Base-by-base conservation (phyloP, 2,888 invertebrate genomes). In the Sthenelais limicola region DNA sequence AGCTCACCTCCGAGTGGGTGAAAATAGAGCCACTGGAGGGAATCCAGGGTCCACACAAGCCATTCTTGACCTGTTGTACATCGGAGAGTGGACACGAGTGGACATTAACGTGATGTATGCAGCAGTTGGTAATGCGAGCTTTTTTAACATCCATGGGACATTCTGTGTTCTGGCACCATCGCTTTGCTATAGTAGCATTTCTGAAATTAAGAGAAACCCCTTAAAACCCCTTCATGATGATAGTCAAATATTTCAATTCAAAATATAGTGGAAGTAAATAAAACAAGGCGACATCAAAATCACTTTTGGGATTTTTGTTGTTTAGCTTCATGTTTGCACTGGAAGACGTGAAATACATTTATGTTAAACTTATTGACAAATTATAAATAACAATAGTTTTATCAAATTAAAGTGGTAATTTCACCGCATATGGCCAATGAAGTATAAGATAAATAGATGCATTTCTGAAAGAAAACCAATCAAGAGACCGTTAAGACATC, bases 41-140 rank as follows among this genome's bases (percentile, higher is more conserved):
- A 35, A 85, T 82, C 84, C 84, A 85, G 5, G 84, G 84, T 9
- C 84, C 84, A 76, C 84, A 85, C 5, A 76, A 75, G n/a, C 38
- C 48, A n/a, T 75, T 74, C 1, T 73, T 71, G 32, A 74, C 71
- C 24, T 79, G 72, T 18, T n/a, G 18, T 4, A 68, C 68, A 3
- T 68, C 52, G 12, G 52, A 3, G n/a, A 68, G 26, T 0, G 82
- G 81, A 74, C 82, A 82, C 1, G 82, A 81, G 76, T 83, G 74
- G 32, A 74, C 71, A 28, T 74, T 74, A 18, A 74, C 74, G 54
- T 80, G 80, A 74, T 82, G 81, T 5, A 85, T 71, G 74, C 84
- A 85, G 71, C 84, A 85, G 75, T 82, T 85, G 0, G 67, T 73
- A 32, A 68, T 52, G 15, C 67, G 76, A 15, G 83, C 83, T 12